Conservation (phyloP, 1,140 invertebrate species). For the Acyrthosiphon pisum region DNA sequence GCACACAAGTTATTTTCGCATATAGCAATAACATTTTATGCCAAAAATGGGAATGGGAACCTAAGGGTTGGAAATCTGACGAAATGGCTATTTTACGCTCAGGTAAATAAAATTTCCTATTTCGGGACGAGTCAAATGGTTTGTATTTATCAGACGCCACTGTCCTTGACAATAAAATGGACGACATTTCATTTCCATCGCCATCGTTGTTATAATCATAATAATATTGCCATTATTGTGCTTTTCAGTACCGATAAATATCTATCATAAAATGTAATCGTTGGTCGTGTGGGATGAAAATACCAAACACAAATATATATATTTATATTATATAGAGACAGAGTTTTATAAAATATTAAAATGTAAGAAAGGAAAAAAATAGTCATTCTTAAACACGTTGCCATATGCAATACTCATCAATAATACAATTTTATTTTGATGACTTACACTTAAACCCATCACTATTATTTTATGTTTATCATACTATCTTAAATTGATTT, state of each 20-base stretch:
- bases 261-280: background rate
- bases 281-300: background rate
- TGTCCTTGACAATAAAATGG: background rate
- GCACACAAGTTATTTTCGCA: conserved; percentile 18
- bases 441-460: background rate
- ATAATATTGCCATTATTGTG: conserved; percentile 15
- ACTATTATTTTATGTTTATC: too few relatives aligned
- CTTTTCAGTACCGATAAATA: background rate
- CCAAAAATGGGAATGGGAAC: background rate
- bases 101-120: conserved; percentile 45
- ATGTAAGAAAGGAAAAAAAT: background rate
- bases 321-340: background rate
- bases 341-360: background rate
- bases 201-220: background rate
- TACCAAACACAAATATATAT: background rate
- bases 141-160: background rate
- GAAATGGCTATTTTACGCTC: background rate
- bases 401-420: background rate
- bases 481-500: background rate
- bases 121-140: background rate
- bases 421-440: background rate
- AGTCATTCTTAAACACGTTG: background rate
- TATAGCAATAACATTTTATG: conserved; percentile 27
- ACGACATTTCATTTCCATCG: background rate
- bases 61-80: conserved; percentile 16